Conservation (phyloP, 2,888 invertebrate species). For the Coleophora deauratella region DNA sequence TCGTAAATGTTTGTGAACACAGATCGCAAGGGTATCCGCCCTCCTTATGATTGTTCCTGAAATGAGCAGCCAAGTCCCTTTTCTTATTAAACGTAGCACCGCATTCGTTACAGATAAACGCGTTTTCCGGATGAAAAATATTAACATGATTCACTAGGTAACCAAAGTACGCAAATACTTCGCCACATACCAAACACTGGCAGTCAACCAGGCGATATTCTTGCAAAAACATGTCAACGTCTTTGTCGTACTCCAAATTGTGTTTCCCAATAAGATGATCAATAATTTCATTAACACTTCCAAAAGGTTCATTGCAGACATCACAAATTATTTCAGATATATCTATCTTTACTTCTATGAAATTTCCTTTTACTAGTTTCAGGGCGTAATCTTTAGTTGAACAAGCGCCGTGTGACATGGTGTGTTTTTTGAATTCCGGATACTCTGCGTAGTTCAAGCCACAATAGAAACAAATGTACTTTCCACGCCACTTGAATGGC, state of each 20-base stretch:
- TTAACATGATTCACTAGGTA: conserved; percentile 48
- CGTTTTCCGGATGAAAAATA: conserved; percentile 38
- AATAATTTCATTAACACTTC: conserved; percentile 35
- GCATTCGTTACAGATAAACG: conserved; percentile 49
- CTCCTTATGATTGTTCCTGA: conserved; percentile 36
- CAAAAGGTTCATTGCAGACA: conserved; percentile 44
- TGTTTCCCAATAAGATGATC: conserved; percentile 52
- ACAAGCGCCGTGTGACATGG: conserved; percentile 43
- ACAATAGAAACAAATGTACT: conserved; percentile 56
- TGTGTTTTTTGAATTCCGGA: conserved; percentile 47
- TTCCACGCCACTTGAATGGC: conserved; percentile 61
- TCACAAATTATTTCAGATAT: conserved; percentile 51
- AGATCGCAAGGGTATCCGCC: conserved; percentile 47
- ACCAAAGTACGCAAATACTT: conserved; percentile 43
- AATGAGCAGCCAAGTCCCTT: conserved; percentile 40
- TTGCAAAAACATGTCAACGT: conserved; percentile 39
- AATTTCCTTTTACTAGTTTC: conserved; percentile 40
- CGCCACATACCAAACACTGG: conserved; percentile 41
- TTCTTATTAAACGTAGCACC: conserved; percentile 45
- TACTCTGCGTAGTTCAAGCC: conserved; percentile 40
- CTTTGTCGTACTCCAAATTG: conserved; percentile 42
- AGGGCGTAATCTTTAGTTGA: conserved; percentile 39
- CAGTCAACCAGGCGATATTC: conserved; percentile 45
- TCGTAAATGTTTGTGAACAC: conserved; percentile 36
- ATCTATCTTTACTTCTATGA: conserved; percentile 50